phyloP scores from a whole-genome alignment of 2,888 invertebrate species.

The Macroteleia sp. region DNA sequence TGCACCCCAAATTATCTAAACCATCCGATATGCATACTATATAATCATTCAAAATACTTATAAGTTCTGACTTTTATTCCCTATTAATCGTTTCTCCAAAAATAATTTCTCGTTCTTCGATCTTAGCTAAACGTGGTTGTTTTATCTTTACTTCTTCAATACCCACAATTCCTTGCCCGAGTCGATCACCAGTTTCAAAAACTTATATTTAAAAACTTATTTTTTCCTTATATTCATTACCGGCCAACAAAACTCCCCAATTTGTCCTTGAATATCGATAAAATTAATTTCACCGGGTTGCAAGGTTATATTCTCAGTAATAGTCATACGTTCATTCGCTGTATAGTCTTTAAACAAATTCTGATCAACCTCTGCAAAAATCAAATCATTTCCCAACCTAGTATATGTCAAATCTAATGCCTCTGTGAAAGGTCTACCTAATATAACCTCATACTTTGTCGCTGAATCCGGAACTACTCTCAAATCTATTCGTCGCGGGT shows the following conservation, averaged over 20 bases:
- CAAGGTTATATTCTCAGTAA: no score
- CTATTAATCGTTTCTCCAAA: neutral
- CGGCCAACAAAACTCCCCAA: no score
- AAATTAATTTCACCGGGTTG: no score
- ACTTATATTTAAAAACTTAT: no score
- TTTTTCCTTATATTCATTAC: no score
- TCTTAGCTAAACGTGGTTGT: no score
- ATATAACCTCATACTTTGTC: slow-evolving; percentile 20
- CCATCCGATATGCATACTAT: slow-evolving; percentile 21
- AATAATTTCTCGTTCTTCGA: neutral
- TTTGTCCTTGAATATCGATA: no score
- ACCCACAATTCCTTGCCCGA: no score
- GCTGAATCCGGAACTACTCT: slow-evolving; percentile 27
- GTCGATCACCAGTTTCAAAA: no score
- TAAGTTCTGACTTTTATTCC: slow-evolving; percentile 20
- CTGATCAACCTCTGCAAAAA: neutral
- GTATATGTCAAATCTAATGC: slow-evolving; percentile 12
- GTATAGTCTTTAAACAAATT: no score
- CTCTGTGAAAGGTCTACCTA: slow-evolving; percentile 36
- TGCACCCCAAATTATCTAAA: slow-evolving; percentile 17
- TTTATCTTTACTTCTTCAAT: neutral
- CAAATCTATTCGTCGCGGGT: slow-evolving; percentile 11
- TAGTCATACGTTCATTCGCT: no score
- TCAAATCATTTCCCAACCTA: slow-evolving; percentile 9
- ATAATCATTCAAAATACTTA: slow-evolving; percentile 17